Evolutionary conservation across 2,797 vertebrate genomes (phyloP), one percentile per base, ranked within the genome.

Genomic region (Microctenopoma stevenorrisi): DNA sequence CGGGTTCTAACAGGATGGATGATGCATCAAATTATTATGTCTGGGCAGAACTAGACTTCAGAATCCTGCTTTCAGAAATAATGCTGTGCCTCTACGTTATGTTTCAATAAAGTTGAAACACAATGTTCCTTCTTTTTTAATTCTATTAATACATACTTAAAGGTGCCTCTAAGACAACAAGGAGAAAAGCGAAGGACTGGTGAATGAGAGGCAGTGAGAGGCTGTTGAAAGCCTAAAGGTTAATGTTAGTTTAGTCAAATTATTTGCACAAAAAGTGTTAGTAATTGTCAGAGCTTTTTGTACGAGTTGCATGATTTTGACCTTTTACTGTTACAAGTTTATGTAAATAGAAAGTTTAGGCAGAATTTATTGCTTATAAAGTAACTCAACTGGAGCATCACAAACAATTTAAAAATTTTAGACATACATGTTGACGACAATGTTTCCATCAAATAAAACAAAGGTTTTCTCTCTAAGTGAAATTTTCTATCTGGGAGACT

Each of bases 11-110:
- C 9, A 22, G 30, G 64, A 42, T 54, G 53, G 33, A 44, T 81
- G 79, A 85, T 56, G 48, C 53, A 70, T 70, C 62, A 46, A 30
- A 11, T 58, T 54, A 13, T 50, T 35, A 69, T 30, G 28, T 73
- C 48, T 26, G 10, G 11, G 46, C 26, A 51, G 3, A 69, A 59
- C 16, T 35, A 28, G 2, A 57, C 26, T 30, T 16, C 57, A 56
- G 37, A 81, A 12, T 69, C 47, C 73, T 7, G 35, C 16, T 51
- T 56, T 58, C 15, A 69, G 18, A 76, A 54, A 72, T 67, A 35
- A 50, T 22, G 37, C 49, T 57, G 13, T 44, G 44, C 51, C 14
- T 54, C 49, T 53, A 37, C 15, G 18, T 43, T 13, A 52, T 35
- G 11, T 16, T 13, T 47, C 18, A 22, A 22, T 22, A 22, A 22